Percentiles rank a stretch among this genome's conserved stretches.
These are phyloP conservation scores for Stegostoma tigrinum DNA, from an alignment of 2,113 vertebrate genomes.

Conservation along the genomic window DNA sequence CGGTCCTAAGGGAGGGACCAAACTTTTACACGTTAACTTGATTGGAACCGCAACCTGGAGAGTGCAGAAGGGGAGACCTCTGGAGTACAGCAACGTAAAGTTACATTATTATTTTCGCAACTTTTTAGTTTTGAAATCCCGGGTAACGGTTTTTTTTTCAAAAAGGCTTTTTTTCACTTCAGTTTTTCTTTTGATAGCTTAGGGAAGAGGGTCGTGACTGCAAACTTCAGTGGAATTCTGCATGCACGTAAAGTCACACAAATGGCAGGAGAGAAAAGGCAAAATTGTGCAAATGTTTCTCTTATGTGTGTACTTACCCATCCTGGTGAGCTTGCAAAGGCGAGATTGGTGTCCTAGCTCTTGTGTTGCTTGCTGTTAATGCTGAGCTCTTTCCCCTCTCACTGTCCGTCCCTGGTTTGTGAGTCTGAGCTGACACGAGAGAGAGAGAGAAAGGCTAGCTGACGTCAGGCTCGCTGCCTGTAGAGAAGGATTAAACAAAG, in stretches of 20 bases:
- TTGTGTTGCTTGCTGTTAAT: background rate
- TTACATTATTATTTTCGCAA: background rate
- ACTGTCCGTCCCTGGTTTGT: background rate
- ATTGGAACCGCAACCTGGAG: no score
- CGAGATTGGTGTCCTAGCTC: background rate
- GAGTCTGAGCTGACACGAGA: background rate
- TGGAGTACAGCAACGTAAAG: background rate
- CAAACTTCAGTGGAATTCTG: background rate
- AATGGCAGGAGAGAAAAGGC: no score
- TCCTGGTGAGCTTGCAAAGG: slow-evolving; percentile 14
- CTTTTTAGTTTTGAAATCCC: background rate
- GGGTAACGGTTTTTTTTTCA: background rate
- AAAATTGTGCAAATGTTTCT: background rate
- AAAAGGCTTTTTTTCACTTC: background rate
- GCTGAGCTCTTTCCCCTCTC: background rate
- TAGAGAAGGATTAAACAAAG: slow-evolving; percentile 15
- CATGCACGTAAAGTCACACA: background rate
- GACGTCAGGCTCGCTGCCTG: slow-evolving; percentile 26
- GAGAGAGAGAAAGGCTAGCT: slow-evolving; percentile 4
- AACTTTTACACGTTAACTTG: background rate
- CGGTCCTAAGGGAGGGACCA: background rate
- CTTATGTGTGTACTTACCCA: background rate
- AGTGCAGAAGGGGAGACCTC: no score
- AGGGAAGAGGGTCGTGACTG: background rate
- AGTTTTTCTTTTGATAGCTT: background rate